A percentile compares a stretch with the other conserved stretches of the same genome.
Conservation (phyloP, 2,888 invertebrate genomes). For the Platycnemis pennipes region DNA sequence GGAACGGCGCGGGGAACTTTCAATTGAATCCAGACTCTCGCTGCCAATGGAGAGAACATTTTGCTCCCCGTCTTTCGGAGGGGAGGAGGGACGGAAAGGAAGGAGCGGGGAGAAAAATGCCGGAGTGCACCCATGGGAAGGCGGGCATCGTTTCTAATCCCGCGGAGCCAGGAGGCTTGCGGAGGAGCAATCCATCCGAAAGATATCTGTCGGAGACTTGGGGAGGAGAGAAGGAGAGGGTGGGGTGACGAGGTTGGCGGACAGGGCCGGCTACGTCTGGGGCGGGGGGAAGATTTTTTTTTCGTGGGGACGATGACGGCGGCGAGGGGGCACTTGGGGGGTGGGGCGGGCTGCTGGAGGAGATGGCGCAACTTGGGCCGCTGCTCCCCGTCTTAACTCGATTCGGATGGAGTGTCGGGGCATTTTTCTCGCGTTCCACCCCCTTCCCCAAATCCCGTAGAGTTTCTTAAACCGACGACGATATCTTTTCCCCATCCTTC, state of each 20-base stretch:
- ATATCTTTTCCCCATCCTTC: slow-evolving; percentile 55
- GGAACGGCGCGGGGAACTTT: slow-evolving; percentile 40
- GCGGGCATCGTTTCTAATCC: slow-evolving; percentile 45
- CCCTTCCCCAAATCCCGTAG: slow-evolving; percentile 1
- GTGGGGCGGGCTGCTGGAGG: not conserved
- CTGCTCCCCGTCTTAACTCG: slow-evolving; percentile 54
- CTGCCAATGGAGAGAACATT: slow-evolving; percentile 55
- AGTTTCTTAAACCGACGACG: slow-evolving; percentile 59
- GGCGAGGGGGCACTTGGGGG: not conserved
- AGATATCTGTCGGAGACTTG: slow-evolving; percentile 42
- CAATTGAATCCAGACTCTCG: slow-evolving; percentile 61
- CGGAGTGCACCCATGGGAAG: slow-evolving; percentile 43
- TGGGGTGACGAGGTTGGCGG: not conserved
- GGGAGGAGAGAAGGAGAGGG: not conserved
- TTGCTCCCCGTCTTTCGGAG: not conserved
- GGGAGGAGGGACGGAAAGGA: not conserved
- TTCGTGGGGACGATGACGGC: not conserved
- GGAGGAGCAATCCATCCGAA: slow-evolving; percentile 56
- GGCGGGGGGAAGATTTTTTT: not conserved
- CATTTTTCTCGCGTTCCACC: slow-evolving; percentile 42
- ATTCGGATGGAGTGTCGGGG: slow-evolving; percentile 55
- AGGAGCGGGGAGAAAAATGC: not conserved
- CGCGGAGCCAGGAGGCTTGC: not conserved
- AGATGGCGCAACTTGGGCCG: slow-evolving; percentile 35
- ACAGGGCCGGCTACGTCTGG: not conserved